A percentile compares a stretch with the other conserved stretches of the same genome.
Conservation (phyloP, 2,797 vertebrate species). For the Gila robusta region DNA sequence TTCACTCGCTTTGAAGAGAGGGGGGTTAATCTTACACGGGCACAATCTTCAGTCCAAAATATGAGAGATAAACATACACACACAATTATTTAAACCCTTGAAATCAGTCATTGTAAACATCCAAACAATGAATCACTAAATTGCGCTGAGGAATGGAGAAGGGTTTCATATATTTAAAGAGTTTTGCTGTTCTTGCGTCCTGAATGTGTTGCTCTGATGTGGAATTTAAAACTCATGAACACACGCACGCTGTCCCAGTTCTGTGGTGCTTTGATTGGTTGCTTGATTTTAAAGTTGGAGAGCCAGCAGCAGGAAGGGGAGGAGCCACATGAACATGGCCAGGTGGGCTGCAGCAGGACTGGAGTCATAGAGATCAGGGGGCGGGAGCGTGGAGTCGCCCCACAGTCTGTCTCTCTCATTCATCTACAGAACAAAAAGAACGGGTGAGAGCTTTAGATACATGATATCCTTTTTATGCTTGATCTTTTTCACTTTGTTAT, state of each 20-base stretch:
- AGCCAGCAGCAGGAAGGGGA: slow-evolving; percentile 60
- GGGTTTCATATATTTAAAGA: slow-evolving; percentile 27
- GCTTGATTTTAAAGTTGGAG: slow-evolving; percentile 66
- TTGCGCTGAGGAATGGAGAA: slow-evolving; percentile 46
- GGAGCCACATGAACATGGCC: slow-evolving; percentile 64
- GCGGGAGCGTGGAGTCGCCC: slow-evolving; percentile 81
- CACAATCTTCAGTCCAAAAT: slow-evolving; percentile 29
- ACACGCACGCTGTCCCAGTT: slow-evolving; percentile 48
- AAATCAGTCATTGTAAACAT: slow-evolving; percentile 44
- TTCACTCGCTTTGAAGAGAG: background rate
- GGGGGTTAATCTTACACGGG: slow-evolving; percentile 24
- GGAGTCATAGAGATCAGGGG: slow-evolving; percentile 79
- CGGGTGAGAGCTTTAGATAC: slow-evolving; percentile 31
- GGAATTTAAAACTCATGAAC: slow-evolving; percentile 45
- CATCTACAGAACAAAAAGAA: slow-evolving; percentile 63
- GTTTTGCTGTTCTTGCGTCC: slow-evolving; percentile 16
- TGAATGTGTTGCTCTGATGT: slow-evolving; percentile 36
- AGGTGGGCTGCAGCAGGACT: slow-evolving; percentile 56
- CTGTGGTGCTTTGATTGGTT: slow-evolving; percentile 51
- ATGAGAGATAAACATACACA: background rate
- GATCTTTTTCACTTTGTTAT: slow-evolving; percentile 25
- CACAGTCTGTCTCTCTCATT: slow-evolving; percentile 81
- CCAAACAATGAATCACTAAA: slow-evolving; percentile 53
- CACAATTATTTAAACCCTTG: slow-evolving; percentile 36
- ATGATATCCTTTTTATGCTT: slow-evolving; percentile 27